Percentiles rank a stretch among this genome's conserved stretches.
phyloP scores from a whole-genome alignment of 2,113 vertebrate genomes.

The Rattus rattus region DNA sequence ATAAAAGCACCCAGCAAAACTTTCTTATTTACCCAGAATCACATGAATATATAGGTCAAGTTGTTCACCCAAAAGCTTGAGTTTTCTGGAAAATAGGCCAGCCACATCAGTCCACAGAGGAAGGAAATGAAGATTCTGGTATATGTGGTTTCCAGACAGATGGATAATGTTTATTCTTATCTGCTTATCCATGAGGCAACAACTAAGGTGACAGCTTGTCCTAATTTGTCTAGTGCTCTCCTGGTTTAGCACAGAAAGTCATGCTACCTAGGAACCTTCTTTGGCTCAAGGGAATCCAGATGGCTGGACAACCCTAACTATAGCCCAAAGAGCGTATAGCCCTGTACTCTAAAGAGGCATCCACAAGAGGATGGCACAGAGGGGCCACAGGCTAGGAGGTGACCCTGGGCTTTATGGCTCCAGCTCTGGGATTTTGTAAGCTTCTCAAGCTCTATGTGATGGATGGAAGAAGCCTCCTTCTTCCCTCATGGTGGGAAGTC shows the following conservation, averaged over 20 bases:
- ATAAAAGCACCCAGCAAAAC: conserved; percentile 34
- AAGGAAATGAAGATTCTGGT: conserved; percentile 36
- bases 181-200: not conserved
- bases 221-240: conserved; percentile 6
- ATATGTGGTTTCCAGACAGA: not conserved
- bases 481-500: not conserved
- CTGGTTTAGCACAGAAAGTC: conserved; percentile 11
- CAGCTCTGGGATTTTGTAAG: not conserved
- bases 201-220: not conserved
- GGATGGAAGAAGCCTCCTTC: not conserved
- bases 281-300: not conserved
- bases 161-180: not conserved
- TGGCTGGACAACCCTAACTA: not conserved
- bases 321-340: conserved; percentile 1
- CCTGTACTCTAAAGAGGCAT: not conserved
- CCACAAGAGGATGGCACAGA: not conserved
- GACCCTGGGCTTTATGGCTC: not conserved
- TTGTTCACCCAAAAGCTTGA: not conserved
- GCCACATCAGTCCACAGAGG: not conserved
- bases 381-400: not conserved
- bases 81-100: conserved; percentile 56
- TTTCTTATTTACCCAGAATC: conserved; percentile 53
- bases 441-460: not conserved
- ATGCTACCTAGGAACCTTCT: not conserved
- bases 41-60: conserved; percentile 49